A percentile compares a stretch with the other conserved stretches of the same genome.
phyloP scores from a whole-genome alignment of 1,140 invertebrate species.

The Pararge aegeria region DNA sequence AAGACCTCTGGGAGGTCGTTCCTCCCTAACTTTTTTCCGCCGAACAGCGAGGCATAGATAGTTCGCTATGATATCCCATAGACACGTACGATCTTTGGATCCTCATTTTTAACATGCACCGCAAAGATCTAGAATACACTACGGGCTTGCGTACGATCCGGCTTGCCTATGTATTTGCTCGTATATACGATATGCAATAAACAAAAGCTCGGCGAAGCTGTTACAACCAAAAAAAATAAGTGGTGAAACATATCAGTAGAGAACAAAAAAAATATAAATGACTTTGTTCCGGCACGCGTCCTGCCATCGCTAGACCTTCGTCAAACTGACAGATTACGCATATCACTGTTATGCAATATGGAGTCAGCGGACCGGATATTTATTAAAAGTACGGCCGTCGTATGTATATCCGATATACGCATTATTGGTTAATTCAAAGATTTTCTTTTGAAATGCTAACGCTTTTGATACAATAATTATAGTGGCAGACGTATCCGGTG shows the following conservation, averaged over 20 bases:
- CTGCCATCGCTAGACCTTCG: slow-evolving; percentile 57
- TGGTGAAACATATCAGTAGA: slow-evolving; percentile 11
- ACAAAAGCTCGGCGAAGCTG: slow-evolving; percentile 9
- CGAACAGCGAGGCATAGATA: too few species aligned
- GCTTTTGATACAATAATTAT: slow-evolving; percentile 9
- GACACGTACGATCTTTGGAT: too few species aligned
- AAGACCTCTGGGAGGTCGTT: too few species aligned
- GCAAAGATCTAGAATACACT: too few species aligned
- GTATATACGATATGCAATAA: too few species aligned
- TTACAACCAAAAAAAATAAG: slow-evolving; percentile 23
- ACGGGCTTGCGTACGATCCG: too few species aligned
- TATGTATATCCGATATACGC: slow-evolving; percentile 26
- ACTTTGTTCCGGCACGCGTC: slow-evolving; percentile 62
- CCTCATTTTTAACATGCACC: too few species aligned
- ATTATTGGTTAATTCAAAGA: slow-evolving; percentile 25
- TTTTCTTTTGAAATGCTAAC: slow-evolving; percentile 11
- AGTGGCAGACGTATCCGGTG: slow-evolving; percentile 21
- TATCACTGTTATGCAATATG: slow-evolving; percentile 55
- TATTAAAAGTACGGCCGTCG: slow-evolving; percentile 33
- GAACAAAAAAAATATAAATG: slow-evolving; percentile 44
- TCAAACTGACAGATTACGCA: slow-evolving; percentile 71
- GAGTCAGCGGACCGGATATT: slow-evolving; percentile 40
- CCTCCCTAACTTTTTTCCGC: too few species aligned
- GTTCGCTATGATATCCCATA: too few species aligned
- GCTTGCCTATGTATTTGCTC: too few species aligned